Evolutionary conservation across 2,797 vertebrate species (phyloP), one percentile per base, ranked within the genome.

Genomic region (Platalea minor): DNA sequence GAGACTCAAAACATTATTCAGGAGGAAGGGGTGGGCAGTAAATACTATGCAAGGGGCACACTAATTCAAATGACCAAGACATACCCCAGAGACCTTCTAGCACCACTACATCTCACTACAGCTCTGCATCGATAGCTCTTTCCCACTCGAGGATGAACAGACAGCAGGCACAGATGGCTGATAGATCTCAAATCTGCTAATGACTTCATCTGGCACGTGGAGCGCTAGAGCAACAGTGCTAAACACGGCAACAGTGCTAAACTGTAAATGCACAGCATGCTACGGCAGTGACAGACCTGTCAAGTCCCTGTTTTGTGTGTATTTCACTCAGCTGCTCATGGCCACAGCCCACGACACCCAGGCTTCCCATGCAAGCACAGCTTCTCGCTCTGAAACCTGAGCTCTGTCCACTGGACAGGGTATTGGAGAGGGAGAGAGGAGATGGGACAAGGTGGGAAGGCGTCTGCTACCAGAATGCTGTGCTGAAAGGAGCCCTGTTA

Each of bases 161-260:
- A 89, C 12, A 92, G 17, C 48, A 48, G 37, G 72, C 84, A 93
- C 95, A 96, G 96, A 91, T 88, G 95, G 93, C 2, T 85, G 86
- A 80, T 2, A 74, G 54, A 87, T 51, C 45, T 83, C 68, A 80
- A 37, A 70, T 70, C 67, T 48, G 43, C 63, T 87, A 80, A 92
- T 35, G 75, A 79, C 64, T 96, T 94, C 63, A 92, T 92, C 93
- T 96, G 96, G 95, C 93, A 93, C 74, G 39, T 1, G 11, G 24
- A 93, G 48, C 2, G 4, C n/a, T 37, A 37, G 14, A 89, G 75
- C 31, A 83, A 83, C 48, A 64, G 64, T 17, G 33, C 53, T 75
- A 88, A 88, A 65, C 68, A 61, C 5, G 6, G 53, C 67, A 85
- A 35, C 73, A 60, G 53, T 20, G 50, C 65, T 93, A 61, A 87